A percentile compares a stretch with the other conserved stretches of the same genome.
Conservation (phyloP, 1,140 invertebrate genomes). For the Eupeodes corollae region DNA sequence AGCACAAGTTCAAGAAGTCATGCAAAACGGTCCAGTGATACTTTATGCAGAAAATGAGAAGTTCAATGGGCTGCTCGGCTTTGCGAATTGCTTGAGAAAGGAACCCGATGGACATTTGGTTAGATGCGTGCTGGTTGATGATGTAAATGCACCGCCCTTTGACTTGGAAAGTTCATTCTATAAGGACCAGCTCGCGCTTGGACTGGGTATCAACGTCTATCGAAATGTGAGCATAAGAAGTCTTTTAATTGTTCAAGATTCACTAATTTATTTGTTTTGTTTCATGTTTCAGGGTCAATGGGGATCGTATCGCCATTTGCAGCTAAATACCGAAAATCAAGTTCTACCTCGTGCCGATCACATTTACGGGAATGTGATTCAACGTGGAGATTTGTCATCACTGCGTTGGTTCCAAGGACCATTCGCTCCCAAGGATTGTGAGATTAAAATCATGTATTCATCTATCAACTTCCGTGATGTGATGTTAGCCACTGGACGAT, state of each 20-base stretch:
- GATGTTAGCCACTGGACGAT: slow-evolving; percentile 63
- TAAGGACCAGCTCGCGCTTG: slow-evolving; percentile 50
- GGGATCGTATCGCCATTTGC: slow-evolving; percentile 66
- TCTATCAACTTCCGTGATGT: slow-evolving; percentile 68
- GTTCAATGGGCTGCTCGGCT: slow-evolving; percentile 69
- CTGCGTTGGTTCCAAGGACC: slow-evolving; percentile 69
- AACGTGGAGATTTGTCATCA: slow-evolving; percentile 73
- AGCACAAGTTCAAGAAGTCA: slow-evolving; percentile 40
- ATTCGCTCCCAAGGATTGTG: slow-evolving; percentile 32
- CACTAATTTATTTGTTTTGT: neutral
- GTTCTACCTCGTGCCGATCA: slow-evolving; percentile 39
- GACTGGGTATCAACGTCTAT: slow-evolving; percentile 74
- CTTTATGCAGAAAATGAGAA: slow-evolving; percentile 49
- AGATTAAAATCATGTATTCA: slow-evolving; percentile 48
- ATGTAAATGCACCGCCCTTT: slow-evolving; percentile 52
- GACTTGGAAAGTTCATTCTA: slow-evolving; percentile 52
- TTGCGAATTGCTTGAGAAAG: slow-evolving; percentile 63
- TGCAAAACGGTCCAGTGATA: slow-evolving; percentile 39
- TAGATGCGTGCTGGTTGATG: slow-evolving; percentile 51
- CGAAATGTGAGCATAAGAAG: slow-evolving; percentile 42
- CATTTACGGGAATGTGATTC: slow-evolving; percentile 64
- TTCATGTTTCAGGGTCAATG: slow-evolving; percentile 47
- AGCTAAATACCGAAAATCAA: slow-evolving; percentile 38
- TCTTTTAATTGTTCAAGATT: neutral
- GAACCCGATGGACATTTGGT: slow-evolving; percentile 55